phyloP scores from a whole-genome alignment of 1,140 invertebrate species.

The Lucilia cuprina region DNA sequence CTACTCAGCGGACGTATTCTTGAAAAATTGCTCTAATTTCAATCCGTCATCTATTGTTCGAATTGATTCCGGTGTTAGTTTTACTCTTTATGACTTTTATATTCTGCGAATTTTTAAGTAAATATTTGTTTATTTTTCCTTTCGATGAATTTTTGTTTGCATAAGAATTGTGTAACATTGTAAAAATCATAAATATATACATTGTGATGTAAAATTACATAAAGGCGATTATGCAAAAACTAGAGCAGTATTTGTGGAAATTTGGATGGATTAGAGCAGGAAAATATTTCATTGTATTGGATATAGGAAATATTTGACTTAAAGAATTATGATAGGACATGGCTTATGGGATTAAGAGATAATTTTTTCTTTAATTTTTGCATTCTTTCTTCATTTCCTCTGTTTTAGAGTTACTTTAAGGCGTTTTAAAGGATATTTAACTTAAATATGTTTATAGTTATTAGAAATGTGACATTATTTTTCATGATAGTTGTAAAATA shows the following conservation, averaged over 20 bases:
- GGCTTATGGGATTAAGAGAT: too few relatives aligned
- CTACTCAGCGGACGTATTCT: neutral
- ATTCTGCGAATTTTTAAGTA: neutral
- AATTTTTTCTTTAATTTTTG: too few relatives aligned
- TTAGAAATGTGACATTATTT: too few relatives aligned
- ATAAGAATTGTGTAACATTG: conserved; percentile 25
- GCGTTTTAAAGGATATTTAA: too few relatives aligned
- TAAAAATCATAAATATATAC: neutral
- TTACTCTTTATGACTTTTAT: conserved; percentile 4
- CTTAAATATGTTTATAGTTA: too few relatives aligned
- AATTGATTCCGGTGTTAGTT: conserved; percentile 1
- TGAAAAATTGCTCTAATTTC: conserved; percentile 26
- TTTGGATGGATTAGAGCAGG: neutral
- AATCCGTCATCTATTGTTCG: conserved; percentile 14
- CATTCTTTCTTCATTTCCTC: too few relatives aligned
- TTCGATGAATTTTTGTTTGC: conserved; percentile 6
- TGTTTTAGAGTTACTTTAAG: too few relatives aligned
- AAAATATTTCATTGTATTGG: neutral
- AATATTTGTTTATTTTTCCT: neutral
- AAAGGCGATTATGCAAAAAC: conserved; percentile 10
- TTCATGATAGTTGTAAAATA: too few relatives aligned
- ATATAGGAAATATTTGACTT: too few relatives aligned
- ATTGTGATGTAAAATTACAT: conserved; percentile 13
- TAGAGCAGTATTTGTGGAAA: conserved; percentile 21
- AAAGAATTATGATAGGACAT: too few relatives aligned